Percentiles rank a stretch among this genome's conserved stretches.
Evolutionary conservation across 2,797 vertebrate genomes (phyloP).

Genomic region (Centroberyx gerrardi): DNA sequence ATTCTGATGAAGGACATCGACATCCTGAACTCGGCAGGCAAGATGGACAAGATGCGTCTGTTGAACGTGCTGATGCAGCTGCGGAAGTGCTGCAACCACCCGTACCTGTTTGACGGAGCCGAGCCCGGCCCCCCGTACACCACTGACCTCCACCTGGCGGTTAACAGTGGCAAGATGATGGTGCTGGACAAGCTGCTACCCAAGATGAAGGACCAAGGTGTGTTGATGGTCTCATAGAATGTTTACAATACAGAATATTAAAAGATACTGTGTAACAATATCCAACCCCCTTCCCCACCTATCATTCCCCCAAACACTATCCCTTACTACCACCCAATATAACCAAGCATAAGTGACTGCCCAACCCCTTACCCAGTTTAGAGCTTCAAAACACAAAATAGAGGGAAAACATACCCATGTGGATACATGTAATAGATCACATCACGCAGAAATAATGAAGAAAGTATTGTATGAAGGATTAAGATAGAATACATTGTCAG

Average conservation of each 20-base stretch:
- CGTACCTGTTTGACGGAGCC: conserved; percentile 97
- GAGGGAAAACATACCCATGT: too few species aligned
- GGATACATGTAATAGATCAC: too few species aligned
- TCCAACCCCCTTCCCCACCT: too few species aligned
- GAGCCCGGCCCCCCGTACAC: conserved; percentile 98
- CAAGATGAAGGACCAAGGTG: conserved; percentile 96
- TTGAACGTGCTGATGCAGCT: conserved; percentile 98
- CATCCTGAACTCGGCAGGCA: conserved; percentile 98
- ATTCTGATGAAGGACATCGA: conserved; percentile 99
- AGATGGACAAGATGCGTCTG: conserved; percentile 98
- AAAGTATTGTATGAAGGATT: neutral
- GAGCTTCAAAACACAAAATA: too few species aligned
- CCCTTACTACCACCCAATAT: too few species aligned
- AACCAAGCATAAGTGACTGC: too few species aligned
- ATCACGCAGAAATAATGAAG: too few species aligned
- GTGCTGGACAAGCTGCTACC: conserved; percentile 97
- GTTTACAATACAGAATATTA: too few species aligned
- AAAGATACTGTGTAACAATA: too few species aligned
- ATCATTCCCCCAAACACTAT: too few species aligned
- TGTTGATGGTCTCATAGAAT: conserved; percentile 10
- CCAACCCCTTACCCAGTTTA: too few species aligned
- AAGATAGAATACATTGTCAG: neutral
- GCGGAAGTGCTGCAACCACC: conserved; percentile 98
- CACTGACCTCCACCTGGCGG: conserved; percentile 96
- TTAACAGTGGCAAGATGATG: conserved; percentile 98